Conservation (phyloP, 2,797 vertebrate species). For the Pelodytes ibericus region DNA sequence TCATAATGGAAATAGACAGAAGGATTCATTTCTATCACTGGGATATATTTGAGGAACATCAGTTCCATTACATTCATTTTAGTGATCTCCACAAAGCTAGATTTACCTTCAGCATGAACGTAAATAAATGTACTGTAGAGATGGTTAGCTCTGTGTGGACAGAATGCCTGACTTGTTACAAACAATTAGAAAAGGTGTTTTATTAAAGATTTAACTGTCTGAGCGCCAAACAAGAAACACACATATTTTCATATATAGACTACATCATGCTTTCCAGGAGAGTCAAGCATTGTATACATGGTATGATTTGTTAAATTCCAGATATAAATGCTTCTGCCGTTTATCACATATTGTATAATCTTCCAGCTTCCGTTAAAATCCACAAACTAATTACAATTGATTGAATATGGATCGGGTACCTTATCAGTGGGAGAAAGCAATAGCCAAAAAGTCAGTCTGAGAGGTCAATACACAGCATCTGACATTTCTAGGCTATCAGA, state of each 20-base stretch:
- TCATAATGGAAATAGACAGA: too few relatives aligned
- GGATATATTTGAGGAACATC: too few relatives aligned
- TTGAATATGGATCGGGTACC: constrained; percentile 96
- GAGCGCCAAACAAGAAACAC: too few relatives aligned
- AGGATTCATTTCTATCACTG: too few relatives aligned
- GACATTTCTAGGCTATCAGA: constrained; percentile 86
- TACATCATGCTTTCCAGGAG: too few relatives aligned
- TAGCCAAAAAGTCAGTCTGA: constrained; percentile 88
- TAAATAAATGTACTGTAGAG: too few relatives aligned
- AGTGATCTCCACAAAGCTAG: background rate
- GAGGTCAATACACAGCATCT: constrained; percentile 92
- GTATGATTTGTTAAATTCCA: background rate
- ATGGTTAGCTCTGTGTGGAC: too few relatives aligned
- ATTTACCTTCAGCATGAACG: background rate
- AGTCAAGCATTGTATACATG: too few relatives aligned
- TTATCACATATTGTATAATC: constrained; percentile 26
- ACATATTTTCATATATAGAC: too few relatives aligned
- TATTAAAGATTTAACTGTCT: too few relatives aligned
- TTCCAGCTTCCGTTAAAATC: constrained; percentile 70
- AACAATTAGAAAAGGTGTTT: too few relatives aligned
- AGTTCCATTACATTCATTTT: background rate
- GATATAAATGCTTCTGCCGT: background rate
- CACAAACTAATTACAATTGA: constrained; percentile 98
- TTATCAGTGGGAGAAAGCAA: constrained; percentile 97
- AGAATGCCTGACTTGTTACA: too few relatives aligned